Conservation (phyloP, 2,797 vertebrate species). For the Pristis pectinata region DNA sequence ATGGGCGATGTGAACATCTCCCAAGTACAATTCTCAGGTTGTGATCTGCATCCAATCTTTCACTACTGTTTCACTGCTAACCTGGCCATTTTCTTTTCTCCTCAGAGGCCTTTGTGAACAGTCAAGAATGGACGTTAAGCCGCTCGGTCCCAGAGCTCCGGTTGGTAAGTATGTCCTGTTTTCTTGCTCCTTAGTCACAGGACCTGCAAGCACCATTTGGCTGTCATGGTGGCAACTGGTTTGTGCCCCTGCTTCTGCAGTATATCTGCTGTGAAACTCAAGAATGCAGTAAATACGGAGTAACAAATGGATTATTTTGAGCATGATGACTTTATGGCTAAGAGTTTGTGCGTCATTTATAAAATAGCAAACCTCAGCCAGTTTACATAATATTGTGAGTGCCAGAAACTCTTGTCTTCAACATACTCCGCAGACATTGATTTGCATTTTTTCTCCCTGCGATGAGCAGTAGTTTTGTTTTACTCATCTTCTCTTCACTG, state of each 20-base stretch:
- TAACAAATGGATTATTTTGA: background rate
- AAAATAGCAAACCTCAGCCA: background rate
- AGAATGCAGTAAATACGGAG: background rate
- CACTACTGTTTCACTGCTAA: background rate
- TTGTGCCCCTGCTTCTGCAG: background rate
- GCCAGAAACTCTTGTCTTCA: background rate
- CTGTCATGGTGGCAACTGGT: background rate
- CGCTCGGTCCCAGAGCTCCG: conserved; percentile 82
- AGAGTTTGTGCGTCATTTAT: background rate
- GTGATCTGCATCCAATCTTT: background rate
- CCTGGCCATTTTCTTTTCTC: conserved; percentile 24
- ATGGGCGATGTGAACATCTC: background rate
- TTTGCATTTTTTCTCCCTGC: background rate
- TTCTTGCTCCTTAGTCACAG: background rate
- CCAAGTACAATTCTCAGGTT: background rate
- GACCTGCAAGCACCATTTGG: background rate
- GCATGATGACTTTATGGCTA: background rate
- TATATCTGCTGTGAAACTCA: background rate
- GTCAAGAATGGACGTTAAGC: conserved; percentile 89
- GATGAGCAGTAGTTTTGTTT: background rate
- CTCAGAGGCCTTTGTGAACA: conserved; percentile 80
- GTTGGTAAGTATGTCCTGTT: conserved; percentile 66
- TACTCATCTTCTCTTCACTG: background rate
- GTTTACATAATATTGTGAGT: background rate
- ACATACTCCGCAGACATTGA: background rate